Conservation (phyloP, 2,888 invertebrate species). For the Ommatoiulus sabulosus region DNA sequence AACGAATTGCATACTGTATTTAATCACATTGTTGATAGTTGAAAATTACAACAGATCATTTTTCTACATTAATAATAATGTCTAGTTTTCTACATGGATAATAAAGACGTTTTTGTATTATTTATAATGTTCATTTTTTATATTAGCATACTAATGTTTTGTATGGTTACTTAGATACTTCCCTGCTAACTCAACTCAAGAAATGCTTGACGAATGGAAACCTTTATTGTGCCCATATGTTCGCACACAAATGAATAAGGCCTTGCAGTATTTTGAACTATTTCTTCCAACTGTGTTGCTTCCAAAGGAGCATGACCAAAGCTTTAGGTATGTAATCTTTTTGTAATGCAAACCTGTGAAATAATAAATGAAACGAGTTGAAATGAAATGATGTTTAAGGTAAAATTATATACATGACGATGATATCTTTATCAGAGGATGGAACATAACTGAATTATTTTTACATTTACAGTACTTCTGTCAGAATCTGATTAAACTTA, state of each 20-base stretch:
- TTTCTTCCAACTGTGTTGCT: constrained; percentile 82
- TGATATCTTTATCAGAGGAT: too few species aligned
- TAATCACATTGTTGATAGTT: too few species aligned
- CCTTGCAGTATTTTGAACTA: constrained; percentile 75
- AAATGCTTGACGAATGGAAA: constrained; percentile 85
- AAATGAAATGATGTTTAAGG: too few species aligned
- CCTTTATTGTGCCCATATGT: constrained; percentile 83
- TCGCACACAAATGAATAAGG: constrained; percentile 69
- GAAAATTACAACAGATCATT: too few species aligned
- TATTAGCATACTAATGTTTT: constrained; percentile 45
- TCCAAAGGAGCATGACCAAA: constrained; percentile 70
- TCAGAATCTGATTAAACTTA: too few species aligned
- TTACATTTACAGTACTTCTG: too few species aligned
- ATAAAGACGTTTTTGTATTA: too few species aligned
- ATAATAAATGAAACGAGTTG: neutral
- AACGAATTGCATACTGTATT: too few species aligned
- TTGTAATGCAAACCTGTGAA: too few species aligned
- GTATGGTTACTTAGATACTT: constrained; percentile 74
- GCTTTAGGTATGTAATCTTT: constrained; percentile 70
- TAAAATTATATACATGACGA: too few species aligned
- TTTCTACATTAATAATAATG: neutral
- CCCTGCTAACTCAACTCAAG: constrained; percentile 80
- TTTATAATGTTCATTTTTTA: too few species aligned
- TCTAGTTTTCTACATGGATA: neutral
- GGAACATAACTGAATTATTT: too few species aligned